phyloP scores from a whole-genome alignment of 2,113 vertebrate genomes.

The Lepus timidus region DNA sequence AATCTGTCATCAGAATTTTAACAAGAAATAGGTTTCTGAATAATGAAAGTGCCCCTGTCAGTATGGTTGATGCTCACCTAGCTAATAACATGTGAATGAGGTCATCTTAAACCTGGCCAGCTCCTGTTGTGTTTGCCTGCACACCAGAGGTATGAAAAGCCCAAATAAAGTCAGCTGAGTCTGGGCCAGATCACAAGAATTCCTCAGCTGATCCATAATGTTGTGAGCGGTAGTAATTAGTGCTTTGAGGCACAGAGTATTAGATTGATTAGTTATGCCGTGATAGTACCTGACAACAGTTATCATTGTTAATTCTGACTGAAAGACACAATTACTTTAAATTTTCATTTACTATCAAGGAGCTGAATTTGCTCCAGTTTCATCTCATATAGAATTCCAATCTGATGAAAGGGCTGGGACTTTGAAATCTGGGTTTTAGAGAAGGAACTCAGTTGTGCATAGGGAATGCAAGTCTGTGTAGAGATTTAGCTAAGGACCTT shows the following conservation, averaged over 20 bases:
- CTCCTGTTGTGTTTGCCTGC: background rate
- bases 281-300: background rate
- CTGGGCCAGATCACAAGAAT: background rate
- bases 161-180: background rate
- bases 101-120: background rate
- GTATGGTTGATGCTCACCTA: background rate
- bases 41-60: background rate
- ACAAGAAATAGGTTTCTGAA: background rate
- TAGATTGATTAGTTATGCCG: background rate
- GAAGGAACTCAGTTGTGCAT: background rate
- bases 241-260: background rate
- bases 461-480: background rate
- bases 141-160: background rate
- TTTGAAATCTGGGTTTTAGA: background rate
- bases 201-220: background rate
- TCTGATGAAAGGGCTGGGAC: background rate
- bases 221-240: background rate
- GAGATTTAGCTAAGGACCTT: background rate
- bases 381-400: background rate
- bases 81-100: background rate
- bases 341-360: background rate
- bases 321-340: constrained; percentile 4
- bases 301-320: background rate
- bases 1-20: background rate
- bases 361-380: background rate